Conservation (phyloP, 1,140 invertebrate genomes). For the Diorhabda carinulata region DNA sequence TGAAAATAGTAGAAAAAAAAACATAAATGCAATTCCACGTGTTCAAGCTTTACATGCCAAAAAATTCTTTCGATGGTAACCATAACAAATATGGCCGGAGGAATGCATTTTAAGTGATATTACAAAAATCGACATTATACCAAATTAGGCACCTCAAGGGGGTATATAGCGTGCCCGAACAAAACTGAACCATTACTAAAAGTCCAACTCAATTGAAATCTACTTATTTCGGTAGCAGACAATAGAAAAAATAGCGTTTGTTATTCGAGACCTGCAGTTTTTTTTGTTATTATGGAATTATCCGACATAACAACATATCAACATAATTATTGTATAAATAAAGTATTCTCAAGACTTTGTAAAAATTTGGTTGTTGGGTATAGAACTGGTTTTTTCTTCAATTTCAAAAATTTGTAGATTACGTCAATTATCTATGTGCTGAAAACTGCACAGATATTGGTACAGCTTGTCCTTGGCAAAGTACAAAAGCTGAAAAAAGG, state of each 20-base stretch:
- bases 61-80: not conserved
- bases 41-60: slow-evolving; percentile 1
- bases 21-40: not conserved
- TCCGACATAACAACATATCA: no score
- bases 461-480: no score
- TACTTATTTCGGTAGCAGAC: slow-evolving; percentile 1
- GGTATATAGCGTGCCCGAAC: not conserved
- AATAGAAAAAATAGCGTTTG: not conserved
- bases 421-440: no score
- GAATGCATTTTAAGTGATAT: slow-evolving; percentile 2
- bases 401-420: no score
- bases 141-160: slow-evolving; percentile 1
- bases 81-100: not conserved
- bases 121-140: not conserved
- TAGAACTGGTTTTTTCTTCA: no score
- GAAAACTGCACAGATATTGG: no score
- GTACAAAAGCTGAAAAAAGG: no score
- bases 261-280: not conserved
- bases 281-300: not conserved
- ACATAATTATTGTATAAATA: not conserved
- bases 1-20: not conserved
- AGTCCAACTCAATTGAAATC: not conserved
- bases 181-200: not conserved
- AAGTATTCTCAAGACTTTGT: not conserved
- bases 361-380: no score